Percentiles rank a stretch among this genome's conserved stretches.
These are phyloP conservation scores for Pseudochromis fuscus DNA, from an alignment of 2,797 vertebrate genomes.

Conservation along the genomic window DNA sequence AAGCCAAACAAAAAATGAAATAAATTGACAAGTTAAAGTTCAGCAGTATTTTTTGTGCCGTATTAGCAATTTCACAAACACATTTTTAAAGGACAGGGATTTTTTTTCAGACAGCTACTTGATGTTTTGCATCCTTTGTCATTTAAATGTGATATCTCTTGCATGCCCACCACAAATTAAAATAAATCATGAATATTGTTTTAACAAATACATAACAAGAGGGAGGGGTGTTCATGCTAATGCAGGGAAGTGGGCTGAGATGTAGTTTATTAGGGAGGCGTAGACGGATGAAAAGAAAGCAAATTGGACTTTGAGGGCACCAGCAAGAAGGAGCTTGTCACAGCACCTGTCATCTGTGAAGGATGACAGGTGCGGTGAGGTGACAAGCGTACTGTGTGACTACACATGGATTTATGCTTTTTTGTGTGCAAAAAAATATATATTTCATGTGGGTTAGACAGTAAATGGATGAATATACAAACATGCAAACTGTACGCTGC, in stretches of 20 bases:
- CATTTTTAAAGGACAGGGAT: not conserved
- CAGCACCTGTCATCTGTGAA: slow-evolving; percentile 38
- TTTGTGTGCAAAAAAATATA: slow-evolving; percentile 28
- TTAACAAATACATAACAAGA: slow-evolving; percentile 20
- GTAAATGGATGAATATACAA: slow-evolving; percentile 49
- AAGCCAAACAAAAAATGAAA: no score
- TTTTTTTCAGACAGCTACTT: not conserved
- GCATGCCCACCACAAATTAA: not conserved
- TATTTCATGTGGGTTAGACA: slow-evolving; percentile 37
- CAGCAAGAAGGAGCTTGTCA: slow-evolving; percentile 37
- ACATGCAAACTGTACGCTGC: slow-evolving; percentile 10
- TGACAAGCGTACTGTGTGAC: slow-evolving; percentile 11
- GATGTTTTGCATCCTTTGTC: not conserved
- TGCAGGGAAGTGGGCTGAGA: slow-evolving; percentile 16
- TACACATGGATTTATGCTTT: slow-evolving; percentile 28
- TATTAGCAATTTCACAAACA: not conserved
- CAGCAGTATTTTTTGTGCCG: not conserved
- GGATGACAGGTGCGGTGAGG: slow-evolving; percentile 43
- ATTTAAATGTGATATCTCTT: slow-evolving; percentile 9
- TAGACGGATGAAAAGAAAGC: slow-evolving; percentile 40
- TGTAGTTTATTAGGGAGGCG: slow-evolving; percentile 46
- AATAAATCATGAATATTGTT: slow-evolving; percentile 2
- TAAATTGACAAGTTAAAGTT: no score
- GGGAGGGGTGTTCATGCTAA: slow-evolving; percentile 1
- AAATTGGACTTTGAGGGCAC: slow-evolving; percentile 50